Conservation (phyloP, 2,888 invertebrate species). For the Pachycephus smyrnensis region DNA sequence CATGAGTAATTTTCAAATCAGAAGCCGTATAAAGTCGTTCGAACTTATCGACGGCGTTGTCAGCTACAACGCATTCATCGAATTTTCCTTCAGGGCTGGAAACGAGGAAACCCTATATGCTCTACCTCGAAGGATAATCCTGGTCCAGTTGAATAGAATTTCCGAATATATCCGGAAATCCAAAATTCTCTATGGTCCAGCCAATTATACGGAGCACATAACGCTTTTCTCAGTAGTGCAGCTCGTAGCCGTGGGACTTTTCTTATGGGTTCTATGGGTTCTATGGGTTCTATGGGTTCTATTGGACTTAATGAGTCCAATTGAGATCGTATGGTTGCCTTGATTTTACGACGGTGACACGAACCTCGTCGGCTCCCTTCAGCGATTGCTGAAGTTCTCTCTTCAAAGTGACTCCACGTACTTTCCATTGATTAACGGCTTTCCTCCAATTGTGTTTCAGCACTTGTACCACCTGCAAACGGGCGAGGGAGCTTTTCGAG, state of each 20-base stretch:
- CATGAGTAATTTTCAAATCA: not conserved
- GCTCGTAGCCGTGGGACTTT: not conserved
- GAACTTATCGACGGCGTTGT: not conserved
- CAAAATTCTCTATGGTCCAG: not conserved
- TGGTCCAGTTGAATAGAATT: not conserved
- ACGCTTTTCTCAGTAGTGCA: not conserved
- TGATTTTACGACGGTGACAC: slow-evolving; percentile 55
- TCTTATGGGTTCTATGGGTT: not conserved
- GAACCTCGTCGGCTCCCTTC: slow-evolving; percentile 16
- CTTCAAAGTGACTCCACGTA: not conserved
- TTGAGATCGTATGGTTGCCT: slow-evolving; percentile 57
- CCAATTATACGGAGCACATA: not conserved
- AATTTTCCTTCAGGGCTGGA: not conserved
- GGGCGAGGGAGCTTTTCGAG: slow-evolving; percentile 63
- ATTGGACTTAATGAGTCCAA: slow-evolving; percentile 62
- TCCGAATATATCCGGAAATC: not conserved
- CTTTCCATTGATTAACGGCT: not conserved
- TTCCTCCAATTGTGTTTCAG: slow-evolving; percentile 49
- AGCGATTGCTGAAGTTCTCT: not conserved
- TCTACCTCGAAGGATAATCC: not conserved
- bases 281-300: slow-evolving; percentile 36
- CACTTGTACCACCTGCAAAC: slow-evolving; percentile 65
- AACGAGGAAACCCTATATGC: not conserved
- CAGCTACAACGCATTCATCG: not conserved
- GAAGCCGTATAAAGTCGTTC: not conserved